Percentiles rank a stretch among this genome's conserved stretches.
phyloP scores from a whole-genome alignment of 2,888 invertebrate genomes.

The Palloptera scutellata region DNA sequence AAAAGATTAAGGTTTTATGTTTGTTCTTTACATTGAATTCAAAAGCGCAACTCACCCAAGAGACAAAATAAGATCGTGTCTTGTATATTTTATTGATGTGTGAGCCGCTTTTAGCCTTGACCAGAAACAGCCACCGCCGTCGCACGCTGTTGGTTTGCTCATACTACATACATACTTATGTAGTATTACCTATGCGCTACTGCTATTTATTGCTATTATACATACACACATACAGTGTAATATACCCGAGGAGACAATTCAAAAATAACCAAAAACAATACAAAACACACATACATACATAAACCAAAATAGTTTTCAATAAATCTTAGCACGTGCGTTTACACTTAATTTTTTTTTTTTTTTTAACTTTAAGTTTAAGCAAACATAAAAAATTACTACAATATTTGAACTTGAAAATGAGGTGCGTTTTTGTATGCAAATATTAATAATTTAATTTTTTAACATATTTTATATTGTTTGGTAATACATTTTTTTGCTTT shows the following conservation, averaged over 20 bases:
- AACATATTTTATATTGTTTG: background rate
- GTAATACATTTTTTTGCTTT: background rate
- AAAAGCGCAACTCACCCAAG: too few species aligned
- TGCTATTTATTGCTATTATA: background rate
- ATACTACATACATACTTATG: background rate
- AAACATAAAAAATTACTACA: too few species aligned
- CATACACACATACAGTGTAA: background rate
- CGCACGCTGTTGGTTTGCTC: slow-evolving; percentile 2
- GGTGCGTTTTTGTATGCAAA: slow-evolving; percentile 37
- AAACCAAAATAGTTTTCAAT: slow-evolving; percentile 17
- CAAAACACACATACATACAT: too few species aligned
- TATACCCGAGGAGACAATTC: background rate
- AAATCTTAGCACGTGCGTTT: slow-evolving; percentile 54
- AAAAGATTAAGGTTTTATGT: too few species aligned
- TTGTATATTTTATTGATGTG: slow-evolving; percentile 12
- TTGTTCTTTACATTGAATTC: too few species aligned
- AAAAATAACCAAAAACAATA: background rate
- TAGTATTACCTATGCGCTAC: too few species aligned
- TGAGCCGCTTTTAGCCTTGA: slow-evolving; percentile 33
- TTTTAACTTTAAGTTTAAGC: too few species aligned
- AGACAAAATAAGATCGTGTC: too few species aligned
- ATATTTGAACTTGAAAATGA: slow-evolving; percentile 9
- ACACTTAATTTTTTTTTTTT: slow-evolving; percentile 30
- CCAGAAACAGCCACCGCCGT: slow-evolving; percentile 25
- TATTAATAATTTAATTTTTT: background rate